phyloP scores from a whole-genome alignment of 2,797 vertebrate species.

The Pseudopleuronectes americanus region DNA sequence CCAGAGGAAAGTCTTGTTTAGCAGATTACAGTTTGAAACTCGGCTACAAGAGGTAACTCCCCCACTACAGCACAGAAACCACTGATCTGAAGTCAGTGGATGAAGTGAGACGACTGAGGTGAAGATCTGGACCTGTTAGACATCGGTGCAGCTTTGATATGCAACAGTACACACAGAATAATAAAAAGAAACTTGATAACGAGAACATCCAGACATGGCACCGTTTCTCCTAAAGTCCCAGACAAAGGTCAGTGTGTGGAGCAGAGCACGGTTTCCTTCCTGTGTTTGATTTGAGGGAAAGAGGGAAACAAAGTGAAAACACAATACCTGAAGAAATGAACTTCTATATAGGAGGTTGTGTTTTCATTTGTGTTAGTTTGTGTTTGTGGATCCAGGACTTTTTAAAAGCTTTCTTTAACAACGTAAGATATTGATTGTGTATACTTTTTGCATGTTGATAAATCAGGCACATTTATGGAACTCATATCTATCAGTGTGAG shows the following conservation, averaged over 20 bases:
- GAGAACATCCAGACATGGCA: neutral
- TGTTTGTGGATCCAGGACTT: too few species aligned
- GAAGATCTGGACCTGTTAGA: neutral
- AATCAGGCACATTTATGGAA: too few species aligned
- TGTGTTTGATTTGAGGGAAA: neutral
- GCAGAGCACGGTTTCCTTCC: neutral
- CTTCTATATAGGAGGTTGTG: too few species aligned
- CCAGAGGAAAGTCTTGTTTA: slow-evolving; percentile 18
- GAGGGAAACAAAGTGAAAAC: neutral
- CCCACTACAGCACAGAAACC: neutral
- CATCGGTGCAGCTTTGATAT: neutral
- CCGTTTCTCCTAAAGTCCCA: neutral
- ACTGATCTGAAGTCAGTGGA: neutral
- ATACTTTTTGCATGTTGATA: too few species aligned
- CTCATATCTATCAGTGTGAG: too few species aligned
- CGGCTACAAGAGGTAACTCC: slow-evolving; percentile 1
- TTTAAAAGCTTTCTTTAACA: too few species aligned
- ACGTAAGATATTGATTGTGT: too few species aligned
- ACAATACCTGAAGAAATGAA: neutral
- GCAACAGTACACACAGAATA: neutral
- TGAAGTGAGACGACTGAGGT: slow-evolving; percentile 1
- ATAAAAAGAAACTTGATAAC: neutral
- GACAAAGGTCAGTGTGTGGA: neutral
- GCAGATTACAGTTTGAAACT: slow-evolving; percentile 7
- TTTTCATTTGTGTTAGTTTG: too few species aligned